A percentile compares a stretch with the other conserved stretches of the same genome.
Evolutionary conservation across 2,888 invertebrate genomes (phyloP).

Genomic region (Lepas anatifera): DNA sequence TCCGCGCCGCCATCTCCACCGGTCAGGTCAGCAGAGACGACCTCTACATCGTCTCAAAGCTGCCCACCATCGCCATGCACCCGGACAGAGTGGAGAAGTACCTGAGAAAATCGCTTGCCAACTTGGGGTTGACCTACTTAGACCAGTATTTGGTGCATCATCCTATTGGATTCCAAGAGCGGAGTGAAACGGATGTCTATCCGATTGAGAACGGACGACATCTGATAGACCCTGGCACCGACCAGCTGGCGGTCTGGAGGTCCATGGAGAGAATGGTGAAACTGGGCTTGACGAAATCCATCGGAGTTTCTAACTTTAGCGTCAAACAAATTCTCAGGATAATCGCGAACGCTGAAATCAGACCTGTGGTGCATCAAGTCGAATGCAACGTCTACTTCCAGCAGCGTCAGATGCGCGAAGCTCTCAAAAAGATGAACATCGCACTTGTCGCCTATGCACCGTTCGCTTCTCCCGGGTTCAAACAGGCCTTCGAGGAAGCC

Average conservation of each 20-base stretch:
- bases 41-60: conserved; percentile 15
- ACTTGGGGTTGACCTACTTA: conserved; percentile 61
- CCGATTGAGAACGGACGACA: conserved; percentile 45
- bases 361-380: conserved; percentile 48
- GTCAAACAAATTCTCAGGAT: conserved; percentile 55
- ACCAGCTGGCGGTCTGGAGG: conserved; percentile 61
- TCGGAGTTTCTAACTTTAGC: conserved; percentile 78
- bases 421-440: conserved; percentile 50
- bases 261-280: conserved; percentile 54
- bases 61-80: conserved; percentile 35
- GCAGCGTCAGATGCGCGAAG: conserved; percentile 47
- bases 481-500: conserved; percentile 19
- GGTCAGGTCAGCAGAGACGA: background rate
- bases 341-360: conserved; percentile 45
- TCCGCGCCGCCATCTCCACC: background rate
- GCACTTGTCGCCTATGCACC: conserved; percentile 36
- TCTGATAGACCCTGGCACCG: conserved; percentile 48
- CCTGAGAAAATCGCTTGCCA: conserved; percentile 50
- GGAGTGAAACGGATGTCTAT: conserved; percentile 49
- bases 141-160: conserved; percentile 71
- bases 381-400: conserved; percentile 69
- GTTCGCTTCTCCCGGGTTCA: conserved; percentile 34
- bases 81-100: conserved; percentile 52
- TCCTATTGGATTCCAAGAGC: conserved; percentile 50
- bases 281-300: conserved; percentile 54